Base-by-base conservation (phyloP, 2,888 invertebrate genomes). In the Monoplex corrugatus region DNA sequence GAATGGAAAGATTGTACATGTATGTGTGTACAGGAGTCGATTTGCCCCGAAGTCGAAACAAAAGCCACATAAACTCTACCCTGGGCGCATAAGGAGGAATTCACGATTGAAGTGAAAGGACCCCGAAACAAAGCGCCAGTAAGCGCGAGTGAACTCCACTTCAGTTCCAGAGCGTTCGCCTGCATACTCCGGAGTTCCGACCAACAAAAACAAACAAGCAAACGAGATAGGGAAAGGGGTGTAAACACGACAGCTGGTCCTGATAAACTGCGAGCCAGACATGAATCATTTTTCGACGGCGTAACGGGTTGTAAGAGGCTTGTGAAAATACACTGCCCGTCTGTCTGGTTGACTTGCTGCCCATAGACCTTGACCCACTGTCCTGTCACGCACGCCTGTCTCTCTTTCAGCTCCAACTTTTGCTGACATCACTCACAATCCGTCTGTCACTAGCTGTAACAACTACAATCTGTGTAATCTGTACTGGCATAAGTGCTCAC, bases 281-380 rank as follows among this genome's bases (percentile, higher is more conserved):
- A 75, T 75, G 75, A 75, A 23, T 75, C 75, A 75, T 75, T 75
- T 38, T 38, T 16, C 75, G n/a, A 38, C 38, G 75, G 75, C 75
- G n/a, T 38, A 35, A 75, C 75, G 10, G 3, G 75, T 23, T 23
- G 68, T 68, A 28, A 63, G 68, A n/a, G 68, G 68, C 28, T 23
- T 68, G n/a, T n/a, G 8, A 28, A 68, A 35, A 32, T 38, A 38
- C n/a, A 75, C 75, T 75, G 75, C 75, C 35, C 35, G 75, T 75
- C 16, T 75, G 75, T n/a, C 38, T 38, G 0, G 75, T 38, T 75
- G 35, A 75, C 38, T 28, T 28, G 16, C 35, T 2, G 35, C 8
- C 35, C 16, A 35, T 2, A 35, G 75, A 13, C 75, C 75, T 75
- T 75, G 75, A 75, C 75, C 75, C 75, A 75, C 75, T 75, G 63